These are phyloP conservation scores for Arctopsyche grandis DNA, from an alignment of 1,140 invertebrate species.

Conservation along the genomic window DNA sequence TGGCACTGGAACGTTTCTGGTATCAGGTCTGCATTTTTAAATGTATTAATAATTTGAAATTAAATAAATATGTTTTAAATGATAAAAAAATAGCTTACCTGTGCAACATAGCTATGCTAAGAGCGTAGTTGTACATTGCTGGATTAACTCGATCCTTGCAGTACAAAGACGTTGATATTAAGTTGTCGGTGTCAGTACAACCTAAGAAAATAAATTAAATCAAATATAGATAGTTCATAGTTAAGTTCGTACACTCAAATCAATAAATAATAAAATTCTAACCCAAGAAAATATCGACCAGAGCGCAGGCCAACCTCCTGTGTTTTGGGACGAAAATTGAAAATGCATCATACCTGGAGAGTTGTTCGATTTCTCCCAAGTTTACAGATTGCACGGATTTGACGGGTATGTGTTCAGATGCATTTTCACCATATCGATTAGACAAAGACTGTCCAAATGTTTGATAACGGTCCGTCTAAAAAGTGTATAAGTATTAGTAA, in stretches of 20 bases:
- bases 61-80: not conserved
- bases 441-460: constrained; percentile 61
- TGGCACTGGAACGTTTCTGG: constrained; percentile 75
- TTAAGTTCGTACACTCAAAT: not conserved
- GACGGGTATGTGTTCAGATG: constrained; percentile 63
- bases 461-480: constrained; percentile 64
- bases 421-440: constrained; percentile 66
- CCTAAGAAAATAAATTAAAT: constrained; percentile 63
- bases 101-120: constrained; percentile 80
- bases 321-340: constrained; percentile 69
- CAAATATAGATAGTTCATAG: constrained; percentile 14
- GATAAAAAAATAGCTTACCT: constrained; percentile 60
- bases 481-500: not conserved
- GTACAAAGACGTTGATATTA: constrained; percentile 75
- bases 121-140: constrained; percentile 79
- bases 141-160: constrained; percentile 79
- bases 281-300: constrained; percentile 69
- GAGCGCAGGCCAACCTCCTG: constrained; percentile 61
- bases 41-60: not conserved
- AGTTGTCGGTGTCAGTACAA: constrained; percentile 75
- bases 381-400: constrained; percentile 66
- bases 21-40: constrained; percentile 67
- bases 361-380: constrained; percentile 61
- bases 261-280: constrained; percentile 49
- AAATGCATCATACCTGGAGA: constrained; percentile 66